Conservation (phyloP, 1,140 invertebrate species). For the Aphelenchoides fujianensis region DNA sequence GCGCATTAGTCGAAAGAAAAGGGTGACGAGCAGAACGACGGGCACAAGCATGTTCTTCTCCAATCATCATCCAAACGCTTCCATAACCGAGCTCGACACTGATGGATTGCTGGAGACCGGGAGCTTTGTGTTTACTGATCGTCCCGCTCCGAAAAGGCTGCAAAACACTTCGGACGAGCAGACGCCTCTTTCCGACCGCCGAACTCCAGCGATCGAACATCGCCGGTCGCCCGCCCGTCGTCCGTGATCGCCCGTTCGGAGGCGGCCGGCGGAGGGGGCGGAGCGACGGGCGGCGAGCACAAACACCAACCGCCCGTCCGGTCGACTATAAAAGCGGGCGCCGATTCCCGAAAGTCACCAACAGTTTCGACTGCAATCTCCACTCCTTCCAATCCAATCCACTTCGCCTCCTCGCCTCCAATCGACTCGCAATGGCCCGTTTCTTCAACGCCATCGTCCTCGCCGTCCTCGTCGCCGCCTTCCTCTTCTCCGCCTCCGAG, state of each 20-base stretch:
- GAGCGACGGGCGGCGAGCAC: neutral
- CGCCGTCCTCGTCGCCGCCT: neutral
- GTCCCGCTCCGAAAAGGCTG: neutral
- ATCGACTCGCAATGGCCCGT: neutral
- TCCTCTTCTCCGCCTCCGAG: neutral
- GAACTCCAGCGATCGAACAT: neutral
- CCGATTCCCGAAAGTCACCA: neutral
- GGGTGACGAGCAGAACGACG: no score
- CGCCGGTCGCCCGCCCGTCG: neutral
- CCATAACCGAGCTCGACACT: no score
- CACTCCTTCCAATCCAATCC: neutral
- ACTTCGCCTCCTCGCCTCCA: neutral
- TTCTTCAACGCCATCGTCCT: neutral
- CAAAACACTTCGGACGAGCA: neutral
- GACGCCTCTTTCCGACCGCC: neutral
- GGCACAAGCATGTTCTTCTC: no score
- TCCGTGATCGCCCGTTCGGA: neutral
- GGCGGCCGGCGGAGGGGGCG: neutral
- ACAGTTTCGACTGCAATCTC: conserved; percentile 1
- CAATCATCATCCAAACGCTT: no score
- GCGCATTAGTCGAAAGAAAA: no score
- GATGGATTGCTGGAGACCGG: no score
- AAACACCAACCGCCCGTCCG: neutral
- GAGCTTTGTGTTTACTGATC: neutral
- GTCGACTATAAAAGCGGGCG: neutral